Base-by-base conservation (phyloP, 2,888 invertebrate species). In the Cinara cedri region DNA sequence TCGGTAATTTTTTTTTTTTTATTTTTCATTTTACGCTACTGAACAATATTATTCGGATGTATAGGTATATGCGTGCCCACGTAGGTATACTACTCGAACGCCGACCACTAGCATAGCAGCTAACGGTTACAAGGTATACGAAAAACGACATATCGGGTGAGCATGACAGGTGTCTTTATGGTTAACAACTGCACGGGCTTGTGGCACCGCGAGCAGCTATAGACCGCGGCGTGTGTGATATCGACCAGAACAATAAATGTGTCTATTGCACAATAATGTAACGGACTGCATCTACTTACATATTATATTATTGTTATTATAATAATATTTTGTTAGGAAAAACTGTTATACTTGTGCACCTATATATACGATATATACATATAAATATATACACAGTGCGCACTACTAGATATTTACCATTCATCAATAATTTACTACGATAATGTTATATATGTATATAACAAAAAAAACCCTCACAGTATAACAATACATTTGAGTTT, bases 131-230 rank as follows among this genome's bases (percentile, higher is more conserved):
- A 42, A 63, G 2, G 1, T 1, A 49, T 34, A n/a, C n/a, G 42
- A 54, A 72, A 62, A 63, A 51, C 44, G n/a, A 16, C 63, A 65
- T 75, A 75, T n/a, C n/a, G 63, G 74, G 74, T 54, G 63, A 65
- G 19, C 34, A 49, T 9, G 74, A 62, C 74, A 75, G 74, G 74
- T 75, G 74, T 65, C 63, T 44, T 54, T 42, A 24, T 65, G 63
- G 74, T 65, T 54, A 24, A 75, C 72, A 26, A 68, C 46, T 34
- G 34, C 6, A 6, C 6, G 34, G 34, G 34, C 34, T 34, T 34
- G 34, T 34, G 34, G n/a, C n/a, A n/a, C 34, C 34, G 6, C 34
- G 34, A 34, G 6, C 6, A 34, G 6, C 6, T 4, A 34, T 34
- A 34, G 3, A 49, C 9, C n/a, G n/a, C n/a, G n/a, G n/a, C n/a